phyloP scores from a whole-genome alignment of 2,113 vertebrate species.

The Elephantulus edwardii region DNA sequence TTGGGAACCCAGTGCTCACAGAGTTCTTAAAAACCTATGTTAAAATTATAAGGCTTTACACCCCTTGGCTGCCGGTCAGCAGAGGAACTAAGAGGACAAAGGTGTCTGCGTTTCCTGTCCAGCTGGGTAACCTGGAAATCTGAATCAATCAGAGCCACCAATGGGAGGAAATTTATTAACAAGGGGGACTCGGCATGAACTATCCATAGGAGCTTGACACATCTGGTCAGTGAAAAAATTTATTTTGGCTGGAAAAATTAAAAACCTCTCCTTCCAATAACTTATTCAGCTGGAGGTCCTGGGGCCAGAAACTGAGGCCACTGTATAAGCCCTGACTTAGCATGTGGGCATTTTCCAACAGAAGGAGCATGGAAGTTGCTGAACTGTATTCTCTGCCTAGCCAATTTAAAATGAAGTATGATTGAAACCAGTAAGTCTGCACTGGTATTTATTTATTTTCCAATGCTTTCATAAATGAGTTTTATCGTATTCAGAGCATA shows the following conservation, averaged over 20 bases:
- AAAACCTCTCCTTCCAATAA: conserved; percentile 28
- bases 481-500: conserved; percentile 68
- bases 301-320: background rate
- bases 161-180: conserved; percentile 26
- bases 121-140: background rate
- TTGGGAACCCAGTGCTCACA: background rate
- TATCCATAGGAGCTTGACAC: conserved; percentile 22
- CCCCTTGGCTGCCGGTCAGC: background rate
- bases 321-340: background rate
- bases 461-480: conserved; percentile 55
- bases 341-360: conserved; percentile 17
- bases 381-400: conserved; percentile 55
- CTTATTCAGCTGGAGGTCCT: conserved; percentile 9
- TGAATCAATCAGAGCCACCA: conserved; percentile 29
- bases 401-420: conserved; percentile 66
- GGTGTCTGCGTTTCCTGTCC: conserved; percentile 37
- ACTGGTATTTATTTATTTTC: conserved; percentile 71
- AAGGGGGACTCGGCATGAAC: conserved; percentile 9
- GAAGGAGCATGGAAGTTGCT: conserved; percentile 29
- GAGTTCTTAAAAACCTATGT: background rate
- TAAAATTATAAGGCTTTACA: conserved; percentile 33
- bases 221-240: conserved; percentile 50
- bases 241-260: conserved; percentile 37
- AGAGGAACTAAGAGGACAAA: conserved; percentile 32
- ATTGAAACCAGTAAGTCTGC: conserved; percentile 57